Conservation (phyloP, 1,140 invertebrate genomes). For the Halotydeus destructor region DNA sequence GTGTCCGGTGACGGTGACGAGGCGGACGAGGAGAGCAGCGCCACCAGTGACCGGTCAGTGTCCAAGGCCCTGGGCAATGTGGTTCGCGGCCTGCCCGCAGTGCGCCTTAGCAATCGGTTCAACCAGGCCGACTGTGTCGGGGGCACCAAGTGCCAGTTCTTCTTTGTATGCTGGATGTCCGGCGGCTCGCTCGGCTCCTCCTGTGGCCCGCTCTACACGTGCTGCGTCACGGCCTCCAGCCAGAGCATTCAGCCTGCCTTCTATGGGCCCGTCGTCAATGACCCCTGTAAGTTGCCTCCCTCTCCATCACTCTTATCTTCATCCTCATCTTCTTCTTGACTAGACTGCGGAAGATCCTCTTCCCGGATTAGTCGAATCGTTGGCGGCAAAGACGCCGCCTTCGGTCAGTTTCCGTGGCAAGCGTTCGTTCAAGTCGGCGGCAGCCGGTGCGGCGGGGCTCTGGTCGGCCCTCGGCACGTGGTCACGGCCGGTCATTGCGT, state of each 20-base stretch:
- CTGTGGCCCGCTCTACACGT: constrained; percentile 42
- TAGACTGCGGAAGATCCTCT: constrained; percentile 29
- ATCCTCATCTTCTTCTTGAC: background rate
- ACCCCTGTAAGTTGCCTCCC: constrained; percentile 38
- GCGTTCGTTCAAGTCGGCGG: constrained; percentile 79
- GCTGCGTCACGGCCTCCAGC: constrained; percentile 42
- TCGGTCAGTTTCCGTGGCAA: constrained; percentile 87
- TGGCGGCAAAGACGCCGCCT: constrained; percentile 74
- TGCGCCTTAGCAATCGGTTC: constrained; percentile 10
- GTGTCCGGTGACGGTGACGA: no score
- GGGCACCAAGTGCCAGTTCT: constrained; percentile 61
- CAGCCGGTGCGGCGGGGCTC: constrained; percentile 75
- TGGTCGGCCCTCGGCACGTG: constrained; percentile 74
- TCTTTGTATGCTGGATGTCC: constrained; percentile 72
- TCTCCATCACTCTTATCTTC: background rate
- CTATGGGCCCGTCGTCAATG: constrained; percentile 46
- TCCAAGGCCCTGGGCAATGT: constrained; percentile 13
- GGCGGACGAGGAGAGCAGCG: no score
- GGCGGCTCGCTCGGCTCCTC: constrained; percentile 57
- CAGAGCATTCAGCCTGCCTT: constrained; percentile 21
- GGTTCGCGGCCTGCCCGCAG: constrained; percentile 9
- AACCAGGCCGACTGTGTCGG: constrained; percentile 16
- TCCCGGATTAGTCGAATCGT: constrained; percentile 62
- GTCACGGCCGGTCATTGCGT: constrained; percentile 93
- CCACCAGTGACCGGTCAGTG: no score